A percentile compares a stretch with the other conserved stretches of the same genome.
Evolutionary conservation across 2,797 vertebrate genomes (phyloP).

Genomic region (Acrocephalus scirpaceus): DNA sequence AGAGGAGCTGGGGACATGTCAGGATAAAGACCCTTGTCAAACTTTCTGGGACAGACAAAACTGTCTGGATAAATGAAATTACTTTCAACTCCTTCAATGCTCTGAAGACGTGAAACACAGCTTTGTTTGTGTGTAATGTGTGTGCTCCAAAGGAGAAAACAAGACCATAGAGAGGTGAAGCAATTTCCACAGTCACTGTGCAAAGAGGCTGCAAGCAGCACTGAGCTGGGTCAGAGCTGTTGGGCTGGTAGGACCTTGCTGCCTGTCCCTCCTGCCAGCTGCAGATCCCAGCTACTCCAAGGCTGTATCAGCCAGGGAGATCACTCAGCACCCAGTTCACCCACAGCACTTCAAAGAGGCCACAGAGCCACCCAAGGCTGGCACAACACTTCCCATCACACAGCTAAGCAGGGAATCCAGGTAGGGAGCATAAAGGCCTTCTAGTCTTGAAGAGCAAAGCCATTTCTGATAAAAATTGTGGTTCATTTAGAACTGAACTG

Average conservation of each 20-base stretch:
- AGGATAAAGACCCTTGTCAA: neutral
- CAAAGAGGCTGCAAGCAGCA: neutral
- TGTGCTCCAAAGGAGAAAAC: neutral
- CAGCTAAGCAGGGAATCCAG: neutral
- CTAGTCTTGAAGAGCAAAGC: neutral
- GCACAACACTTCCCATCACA: neutral
- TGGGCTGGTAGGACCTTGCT: neutral
- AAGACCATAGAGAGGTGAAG: neutral
- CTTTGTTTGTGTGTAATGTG: neutral
- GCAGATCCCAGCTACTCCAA: neutral
- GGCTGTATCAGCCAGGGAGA: neutral
- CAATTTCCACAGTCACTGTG: neutral
- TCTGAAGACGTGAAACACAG: neutral
- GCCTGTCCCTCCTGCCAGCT: neutral
- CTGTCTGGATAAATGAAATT: neutral
- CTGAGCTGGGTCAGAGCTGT: fast-evolving
- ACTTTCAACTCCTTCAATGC: neutral
- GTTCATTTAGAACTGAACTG: neutral
- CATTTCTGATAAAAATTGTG: neutral
- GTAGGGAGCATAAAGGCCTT: neutral
- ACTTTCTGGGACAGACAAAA: neutral
- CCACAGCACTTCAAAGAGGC: neutral
- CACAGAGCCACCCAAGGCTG: neutral
- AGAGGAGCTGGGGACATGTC: neutral
- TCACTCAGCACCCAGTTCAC: neutral